Base-by-base conservation (phyloP, 1,140 invertebrate species). In the Dinoponera quadriceps region DNA sequence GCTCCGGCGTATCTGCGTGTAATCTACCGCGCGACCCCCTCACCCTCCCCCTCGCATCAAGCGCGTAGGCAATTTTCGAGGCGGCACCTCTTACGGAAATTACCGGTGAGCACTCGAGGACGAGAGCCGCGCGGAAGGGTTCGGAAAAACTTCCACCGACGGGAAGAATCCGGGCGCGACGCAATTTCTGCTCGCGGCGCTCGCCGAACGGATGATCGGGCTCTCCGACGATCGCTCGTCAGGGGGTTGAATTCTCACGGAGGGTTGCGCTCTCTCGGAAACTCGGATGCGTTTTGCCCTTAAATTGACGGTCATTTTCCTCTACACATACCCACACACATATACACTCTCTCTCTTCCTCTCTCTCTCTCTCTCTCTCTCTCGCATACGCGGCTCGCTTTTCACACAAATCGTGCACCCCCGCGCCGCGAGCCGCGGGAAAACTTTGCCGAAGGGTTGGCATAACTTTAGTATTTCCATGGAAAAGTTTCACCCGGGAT, bases 231-330 rank as follows among this genome's bases (percentile, higher is more conserved):
- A 59, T 82, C 38, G 68, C 9, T 27, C 66, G 65, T 73, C 78
- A 72, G 78, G 3, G 78, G 78, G 68, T 55, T 74, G 69, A 74
- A 82, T 82, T 82, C 78, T 82, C 69, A 68, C 5, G 33, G 22
- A 65, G 83, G 82, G 82, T 77, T 18, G 82, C 44, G 54, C 57
- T 75, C 57, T n/a, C 38, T 3, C 49, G 74, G 38, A 55, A 65
- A 72, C 44, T 49, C 18, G 62, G 55, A 33, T 33, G 44, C 25
- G 29, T 78, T 57, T 78, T 51, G 65, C 51, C 51, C 22, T 48
- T 59, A 77, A 82, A 87, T 86, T 87, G 69, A 38, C 59, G 68
- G 49, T 63, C 55, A 87, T 87, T 87, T 80, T 51, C 49, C 65
- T 18, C 57, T 59, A n/a, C n/a, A n/a, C n/a, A n/a, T n/a, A n/a